phyloP scores from a whole-genome alignment of 2,113 vertebrate species.

The Orientallactaga bullata region DNA sequence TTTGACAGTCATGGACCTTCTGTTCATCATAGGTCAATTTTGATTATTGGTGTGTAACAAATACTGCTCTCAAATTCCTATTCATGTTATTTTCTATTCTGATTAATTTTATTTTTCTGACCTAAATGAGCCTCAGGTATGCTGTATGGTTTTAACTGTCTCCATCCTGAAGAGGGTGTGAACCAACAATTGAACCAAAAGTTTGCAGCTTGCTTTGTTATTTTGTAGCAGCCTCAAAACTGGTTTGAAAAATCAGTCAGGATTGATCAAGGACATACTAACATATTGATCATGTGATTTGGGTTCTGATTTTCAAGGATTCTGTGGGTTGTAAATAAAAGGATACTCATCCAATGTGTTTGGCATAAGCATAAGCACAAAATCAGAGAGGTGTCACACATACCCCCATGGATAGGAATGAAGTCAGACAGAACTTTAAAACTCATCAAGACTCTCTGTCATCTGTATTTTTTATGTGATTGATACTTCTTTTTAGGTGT shows the following conservation, averaged over 20 bases:
- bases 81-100: constrained; percentile 29
- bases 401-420: neutral
- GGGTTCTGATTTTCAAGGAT: constrained; percentile 47
- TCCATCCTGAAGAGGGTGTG: neutral
- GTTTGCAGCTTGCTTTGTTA: constrained; percentile 8
- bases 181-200: constrained; percentile 27
- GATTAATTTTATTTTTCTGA: neutral
- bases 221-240: constrained; percentile 26
- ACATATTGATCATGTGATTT: neutral
- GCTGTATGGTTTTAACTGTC: constrained; percentile 5
- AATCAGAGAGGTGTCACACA: neutral
- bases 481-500: neutral
- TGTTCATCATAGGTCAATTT: neutral
- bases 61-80: constrained; percentile 28
- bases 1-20: constrained; percentile 4
- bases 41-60: constrained; percentile 34
- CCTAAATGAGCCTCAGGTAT: neutral
- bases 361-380: constrained; percentile 24
- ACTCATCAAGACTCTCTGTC: constrained; percentile 6
- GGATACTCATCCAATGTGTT: neutral
- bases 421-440: neutral
- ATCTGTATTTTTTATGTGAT: neutral
- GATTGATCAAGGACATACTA: constrained; percentile 14
- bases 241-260: constrained; percentile 32
- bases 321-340: constrained; percentile 36